phyloP scores from a whole-genome alignment of 2,888 invertebrate genomes.

The Tinea trinotella region DNA sequence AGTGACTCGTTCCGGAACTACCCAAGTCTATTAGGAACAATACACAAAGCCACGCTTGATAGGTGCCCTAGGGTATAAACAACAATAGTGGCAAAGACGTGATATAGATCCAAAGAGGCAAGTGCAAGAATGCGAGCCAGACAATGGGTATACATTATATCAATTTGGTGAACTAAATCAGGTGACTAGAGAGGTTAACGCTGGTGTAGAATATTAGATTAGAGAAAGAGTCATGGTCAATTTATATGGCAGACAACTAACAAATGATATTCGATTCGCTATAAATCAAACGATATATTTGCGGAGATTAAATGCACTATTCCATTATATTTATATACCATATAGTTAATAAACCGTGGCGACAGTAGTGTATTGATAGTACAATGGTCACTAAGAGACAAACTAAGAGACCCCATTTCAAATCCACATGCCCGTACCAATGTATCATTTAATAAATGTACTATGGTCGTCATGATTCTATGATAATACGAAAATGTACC shows the following conservation, averaged over 20 bases:
- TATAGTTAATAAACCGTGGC: too few species aligned
- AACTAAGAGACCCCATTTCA: too few species aligned
- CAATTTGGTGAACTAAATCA: constrained; percentile 12
- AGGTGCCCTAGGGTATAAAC: neutral
- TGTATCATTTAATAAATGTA: too few species aligned
- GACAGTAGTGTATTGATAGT: too few species aligned
- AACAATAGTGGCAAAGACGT: constrained; percentile 1
- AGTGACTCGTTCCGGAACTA: too few species aligned
- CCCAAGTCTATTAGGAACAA: too few species aligned
- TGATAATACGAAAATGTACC: neutral
- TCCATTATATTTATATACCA: too few species aligned
- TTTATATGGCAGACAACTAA: neutral
- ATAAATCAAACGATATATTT: neutral
- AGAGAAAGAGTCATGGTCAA: constrained; percentile 13
- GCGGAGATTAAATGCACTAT: too few species aligned
- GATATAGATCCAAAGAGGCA: neutral
- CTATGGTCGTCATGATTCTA: too few species aligned
- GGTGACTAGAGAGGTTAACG: neutral
- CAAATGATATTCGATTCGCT: constrained; percentile 12
- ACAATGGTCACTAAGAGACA: too few species aligned
- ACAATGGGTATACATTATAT: neutral
- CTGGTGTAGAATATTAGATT: constrained; percentile 8
- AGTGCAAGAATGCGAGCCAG: neutral
- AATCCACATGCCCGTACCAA: too few species aligned
- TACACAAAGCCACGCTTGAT: neutral